Evolutionary conservation across 2,888 invertebrate species (phyloP).

Genomic region (Mesorhabditis belari): DNA sequence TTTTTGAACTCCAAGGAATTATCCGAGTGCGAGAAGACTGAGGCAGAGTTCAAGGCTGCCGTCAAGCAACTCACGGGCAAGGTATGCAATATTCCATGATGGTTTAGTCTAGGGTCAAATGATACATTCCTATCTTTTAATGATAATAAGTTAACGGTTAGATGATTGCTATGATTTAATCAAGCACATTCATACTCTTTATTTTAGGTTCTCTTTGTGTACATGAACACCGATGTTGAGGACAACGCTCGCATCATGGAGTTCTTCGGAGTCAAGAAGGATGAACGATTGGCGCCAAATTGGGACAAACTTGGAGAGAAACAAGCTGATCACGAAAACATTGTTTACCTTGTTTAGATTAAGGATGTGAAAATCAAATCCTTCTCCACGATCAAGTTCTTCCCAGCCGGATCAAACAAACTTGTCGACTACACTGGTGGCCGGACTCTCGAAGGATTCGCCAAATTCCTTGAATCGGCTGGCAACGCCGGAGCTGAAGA

Average conservation of each 20-base stretch:
- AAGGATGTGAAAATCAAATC: conserved; percentile 51
- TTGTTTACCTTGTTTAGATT: conserved; percentile 60
- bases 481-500: no score
- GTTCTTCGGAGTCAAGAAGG: conserved; percentile 88
- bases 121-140: no score
- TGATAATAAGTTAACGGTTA: no score
- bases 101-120: no score
- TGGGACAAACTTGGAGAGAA: no score
- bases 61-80: conserved; percentile 84
- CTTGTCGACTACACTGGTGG: conserved; percentile 86
- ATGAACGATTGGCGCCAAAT: conserved; percentile 69
- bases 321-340: conserved; percentile 70
- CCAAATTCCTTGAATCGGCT: conserved; percentile 90
- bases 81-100: no score
- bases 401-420: conserved; percentile 80
- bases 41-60: conserved; percentile 72
- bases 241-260: no score
- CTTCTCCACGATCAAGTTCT: no score
- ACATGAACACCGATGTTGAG: no score
- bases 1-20: conserved; percentile 84
- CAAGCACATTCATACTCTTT: no score
- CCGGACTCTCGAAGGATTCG: conserved; percentile 82
- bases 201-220: no score
- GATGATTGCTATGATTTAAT: no score
- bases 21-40: conserved; percentile 73